Base-by-base conservation (phyloP, 2,113 vertebrate genomes). In the Pygoscelis antarcticus region DNA sequence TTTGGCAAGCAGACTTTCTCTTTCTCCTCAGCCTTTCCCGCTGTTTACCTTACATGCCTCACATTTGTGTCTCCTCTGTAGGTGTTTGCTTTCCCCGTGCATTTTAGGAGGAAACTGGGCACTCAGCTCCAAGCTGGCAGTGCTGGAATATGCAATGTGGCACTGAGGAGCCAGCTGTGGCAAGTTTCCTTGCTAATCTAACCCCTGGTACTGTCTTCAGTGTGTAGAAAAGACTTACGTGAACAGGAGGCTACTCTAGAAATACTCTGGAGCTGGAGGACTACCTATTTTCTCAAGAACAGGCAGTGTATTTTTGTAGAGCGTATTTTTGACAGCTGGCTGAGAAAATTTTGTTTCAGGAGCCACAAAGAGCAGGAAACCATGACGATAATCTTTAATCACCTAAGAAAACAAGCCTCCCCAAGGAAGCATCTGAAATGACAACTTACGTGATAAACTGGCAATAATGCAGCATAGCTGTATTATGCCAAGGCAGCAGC, bases 361-460 rank as follows among this genome's bases (percentile, higher is more conserved):
- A 84, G 32, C 11, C 54, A 76, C 17, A 54, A 44, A 69, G 84
- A 90, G 40, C 54, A 32, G 42, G 54, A 88, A 70, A 69, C 55
- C 51, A 29, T 38, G 34, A 57, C 49, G 65, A 25, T 84, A 51
- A 55, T 38, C 30, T 81, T 83, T 61, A 71, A 71, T 72, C 26
- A 52, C 49, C 44, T 72, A 82, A 57, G 25, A 60, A 69, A 79
- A 66, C 8, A 74, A 76, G 19, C 40, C 3, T 85, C 40, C 54
- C 49, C 46, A 52, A 57, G 52, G 62, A 74, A 93, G 76, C 3
- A n/a, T 62, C 16, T 79, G 54, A 85, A 93, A 76, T 6, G 10
- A 80, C 0, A 1, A 25, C 18, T 57, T 83, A 29, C 0, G 3
- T 0, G 8, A 69, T 52, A 61, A 85, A 3, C 30, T 61, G 70